Evolutionary conservation across 2,888 invertebrate species (phyloP), one percentile per base, ranked within the genome.

Genomic region (Epistrophe eligans): DNA sequence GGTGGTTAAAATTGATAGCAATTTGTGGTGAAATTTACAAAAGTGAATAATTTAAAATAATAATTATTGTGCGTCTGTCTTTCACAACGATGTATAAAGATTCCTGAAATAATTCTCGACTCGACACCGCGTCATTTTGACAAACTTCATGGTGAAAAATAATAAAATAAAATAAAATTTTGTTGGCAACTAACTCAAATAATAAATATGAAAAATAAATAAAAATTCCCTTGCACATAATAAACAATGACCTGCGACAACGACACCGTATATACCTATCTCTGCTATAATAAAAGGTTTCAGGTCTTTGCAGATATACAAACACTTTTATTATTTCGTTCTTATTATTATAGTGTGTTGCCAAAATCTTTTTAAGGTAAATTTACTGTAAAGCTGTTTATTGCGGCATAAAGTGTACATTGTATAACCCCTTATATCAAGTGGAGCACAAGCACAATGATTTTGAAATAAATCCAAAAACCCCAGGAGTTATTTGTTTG

Each of bases 371-470:
- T 71, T 77, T 81, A 77, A 85, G 85, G 85, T 85, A 82, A 85
- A 85, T 85, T 74, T 85, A 85, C 81, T 85, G 81, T 71, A 60
- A 70, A 81, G 81, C 85, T 85, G 81, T 85, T 85, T 85, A 85
- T 81, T 81, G 85, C 79, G 76, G 79, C 84, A 76, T 79, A 79
- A 74, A 79, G 60, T 43, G 38, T 62, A 24, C 24, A 3, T 24
- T 24, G 2, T 24, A 35, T 35, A 62, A 50, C 58, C 50, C 58
- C 52, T 50, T 19, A 4, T 50, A 67, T 28, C 38, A 70, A 67
- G 35, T 35, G 45, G 40, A 50, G 52, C 38, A 77, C 9, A 1
- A 50, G 52, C 38, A 77, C 9, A 1, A 0, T 24, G 24, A 0
- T 0, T 55, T 52, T 52, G 15, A 55, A 70, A 40, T 55, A 11